A percentile compares a stretch with the other conserved stretches of the same genome.
Conservation (phyloP, 2,888 invertebrate genomes). For the Cephus sareptanus region DNA sequence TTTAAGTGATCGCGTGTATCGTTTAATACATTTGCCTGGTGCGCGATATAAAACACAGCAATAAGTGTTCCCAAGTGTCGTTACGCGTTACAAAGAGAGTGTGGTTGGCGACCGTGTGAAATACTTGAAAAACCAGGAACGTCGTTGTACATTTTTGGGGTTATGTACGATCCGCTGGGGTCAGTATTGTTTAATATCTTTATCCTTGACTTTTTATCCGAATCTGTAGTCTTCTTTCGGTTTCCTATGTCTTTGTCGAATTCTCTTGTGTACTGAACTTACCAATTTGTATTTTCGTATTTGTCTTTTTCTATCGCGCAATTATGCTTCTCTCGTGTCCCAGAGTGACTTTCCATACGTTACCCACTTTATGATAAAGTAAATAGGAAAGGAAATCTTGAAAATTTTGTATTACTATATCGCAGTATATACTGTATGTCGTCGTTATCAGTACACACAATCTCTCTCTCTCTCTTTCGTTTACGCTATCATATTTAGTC, state of each 20-base stretch:
- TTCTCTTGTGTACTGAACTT: background rate
- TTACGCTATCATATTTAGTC: constrained; percentile 11
- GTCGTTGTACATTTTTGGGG: background rate
- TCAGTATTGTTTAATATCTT: background rate
- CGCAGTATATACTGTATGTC: too few relatives aligned
- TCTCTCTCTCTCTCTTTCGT: background rate
- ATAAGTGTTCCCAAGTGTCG: background rate
- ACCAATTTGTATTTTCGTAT: background rate
- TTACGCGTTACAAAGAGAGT: background rate
- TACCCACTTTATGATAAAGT: background rate
- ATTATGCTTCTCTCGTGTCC: background rate
- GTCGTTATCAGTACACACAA: too few relatives aligned
- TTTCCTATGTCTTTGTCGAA: background rate
- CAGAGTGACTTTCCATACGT: background rate
- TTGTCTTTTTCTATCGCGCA: background rate
- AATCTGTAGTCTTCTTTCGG: background rate
- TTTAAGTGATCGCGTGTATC: background rate
- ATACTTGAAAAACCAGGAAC: background rate
- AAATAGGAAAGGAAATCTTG: background rate
- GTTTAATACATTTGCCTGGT: background rate
- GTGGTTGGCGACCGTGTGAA: background rate
- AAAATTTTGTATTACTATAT: background rate
- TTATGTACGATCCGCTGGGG: background rate
- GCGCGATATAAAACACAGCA: background rate
- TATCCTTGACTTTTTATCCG: background rate